These are phyloP conservation scores for Torymus aiolomorphi DNA, from an alignment of 2,888 invertebrate species.

Conservation along the genomic window DNA sequence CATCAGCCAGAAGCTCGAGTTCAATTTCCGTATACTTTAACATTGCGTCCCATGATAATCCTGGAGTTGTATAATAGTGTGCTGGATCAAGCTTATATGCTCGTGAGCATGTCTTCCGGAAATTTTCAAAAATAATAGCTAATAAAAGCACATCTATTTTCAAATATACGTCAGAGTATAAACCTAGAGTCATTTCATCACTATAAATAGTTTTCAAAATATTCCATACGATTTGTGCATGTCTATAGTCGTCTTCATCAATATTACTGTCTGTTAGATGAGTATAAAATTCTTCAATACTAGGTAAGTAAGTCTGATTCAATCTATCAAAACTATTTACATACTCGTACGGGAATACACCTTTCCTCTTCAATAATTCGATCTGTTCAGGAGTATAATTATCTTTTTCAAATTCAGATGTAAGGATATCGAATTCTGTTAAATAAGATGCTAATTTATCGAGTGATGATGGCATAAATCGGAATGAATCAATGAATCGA, in stretches of 20 bases:
- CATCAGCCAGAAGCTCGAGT: too few species aligned
- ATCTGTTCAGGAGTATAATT: neutral
- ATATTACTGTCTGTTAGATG: neutral
- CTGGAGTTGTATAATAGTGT: too few species aligned
- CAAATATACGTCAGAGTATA: too few species aligned
- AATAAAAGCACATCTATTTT: too few species aligned
- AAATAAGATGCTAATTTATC: neutral
- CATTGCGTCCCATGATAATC: too few species aligned
- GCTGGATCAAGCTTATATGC: slow-evolving; percentile 50
- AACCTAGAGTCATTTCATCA: too few species aligned
- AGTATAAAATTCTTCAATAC: slow-evolving; percentile 11
- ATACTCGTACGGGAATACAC: slow-evolving; percentile 16
- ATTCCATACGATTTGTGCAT: slow-evolving; percentile 18
- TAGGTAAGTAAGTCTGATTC: neutral
- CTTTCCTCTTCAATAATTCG: slow-evolving; percentile 16
- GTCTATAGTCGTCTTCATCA: neutral
- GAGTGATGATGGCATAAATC: neutral
- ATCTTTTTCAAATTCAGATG: neutral
- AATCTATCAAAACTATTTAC: slow-evolving; percentile 5
- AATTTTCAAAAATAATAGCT: slow-evolving; percentile 56
- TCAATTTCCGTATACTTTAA: too few species aligned
- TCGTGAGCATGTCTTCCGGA: slow-evolving; percentile 35
- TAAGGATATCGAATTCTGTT: neutral
- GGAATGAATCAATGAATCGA: neutral
- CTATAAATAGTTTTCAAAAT: neutral